These are phyloP conservation scores for Eueremaeus valkanovi DNA, from an alignment of 2,888 invertebrate species.

Conservation along the genomic window DNA sequence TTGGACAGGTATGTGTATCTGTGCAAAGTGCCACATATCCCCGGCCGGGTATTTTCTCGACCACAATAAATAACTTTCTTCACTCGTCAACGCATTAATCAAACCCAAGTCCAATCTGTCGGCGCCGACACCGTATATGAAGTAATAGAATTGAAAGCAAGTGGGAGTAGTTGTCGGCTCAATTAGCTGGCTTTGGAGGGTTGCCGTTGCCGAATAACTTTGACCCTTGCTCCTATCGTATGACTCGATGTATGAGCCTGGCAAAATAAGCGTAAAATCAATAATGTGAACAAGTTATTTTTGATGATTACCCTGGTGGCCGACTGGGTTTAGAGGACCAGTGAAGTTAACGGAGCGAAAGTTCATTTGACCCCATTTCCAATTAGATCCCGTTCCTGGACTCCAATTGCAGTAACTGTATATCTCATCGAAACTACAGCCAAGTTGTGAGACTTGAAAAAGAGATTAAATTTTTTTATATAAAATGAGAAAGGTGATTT, in stretches of 20 bases:
- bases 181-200: background rate
- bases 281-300: background rate
- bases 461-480: too few species aligned
- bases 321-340: background rate
- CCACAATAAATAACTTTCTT: background rate
- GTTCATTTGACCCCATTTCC: background rate
- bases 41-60: background rate
- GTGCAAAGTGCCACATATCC: background rate
- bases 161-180: background rate
- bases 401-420: background rate
- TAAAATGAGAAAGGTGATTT: too few species aligned
- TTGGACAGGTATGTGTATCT: background rate
- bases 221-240: background rate
- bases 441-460: background rate
- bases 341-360: background rate
- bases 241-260: background rate
- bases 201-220: background rate
- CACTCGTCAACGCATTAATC: background rate
- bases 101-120: background rate
- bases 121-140: background rate
- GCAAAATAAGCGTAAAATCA: background rate
- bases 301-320: background rate
- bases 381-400: background rate
- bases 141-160: constrained; percentile 1
- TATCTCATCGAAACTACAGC: background rate